A percentile compares a stretch with the other conserved stretches of the same genome.
Conservation (phyloP, 2,113 vertebrate genomes). For the Ciconia boyciana region DNA sequence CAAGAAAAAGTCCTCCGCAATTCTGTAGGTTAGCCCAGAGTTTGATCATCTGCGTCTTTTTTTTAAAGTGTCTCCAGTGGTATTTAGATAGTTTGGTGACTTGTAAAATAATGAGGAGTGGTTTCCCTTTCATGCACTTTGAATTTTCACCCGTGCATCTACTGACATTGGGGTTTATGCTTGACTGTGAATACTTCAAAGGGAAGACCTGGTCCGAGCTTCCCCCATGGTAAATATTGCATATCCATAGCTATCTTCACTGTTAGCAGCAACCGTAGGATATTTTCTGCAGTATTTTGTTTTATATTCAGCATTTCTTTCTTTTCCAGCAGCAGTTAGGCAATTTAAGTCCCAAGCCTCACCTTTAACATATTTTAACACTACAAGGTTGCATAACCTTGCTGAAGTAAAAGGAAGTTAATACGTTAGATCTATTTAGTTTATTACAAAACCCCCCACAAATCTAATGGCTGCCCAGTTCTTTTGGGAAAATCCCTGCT, state of each 20-base stretch:
- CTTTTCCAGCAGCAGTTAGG: background rate
- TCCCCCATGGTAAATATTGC: background rate
- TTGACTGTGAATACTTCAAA: background rate
- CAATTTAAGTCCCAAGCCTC: background rate
- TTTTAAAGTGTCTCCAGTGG: background rate
- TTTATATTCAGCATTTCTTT: background rate
- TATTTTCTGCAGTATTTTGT: background rate
- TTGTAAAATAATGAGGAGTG: background rate
- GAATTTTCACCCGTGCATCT: background rate
- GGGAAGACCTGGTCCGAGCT: background rate
- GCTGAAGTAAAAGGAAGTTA: background rate
- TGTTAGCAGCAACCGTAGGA: background rate
- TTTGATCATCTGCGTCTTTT: background rate
- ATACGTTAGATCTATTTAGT: background rate
- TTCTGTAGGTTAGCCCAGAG: background rate
- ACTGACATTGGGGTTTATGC: background rate
- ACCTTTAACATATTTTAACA: background rate
- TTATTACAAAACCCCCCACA: background rate
- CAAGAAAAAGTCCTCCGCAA: background rate
- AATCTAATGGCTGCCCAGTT: background rate
- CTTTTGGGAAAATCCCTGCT: background rate
- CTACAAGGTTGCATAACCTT: background rate
- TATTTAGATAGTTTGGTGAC: background rate
- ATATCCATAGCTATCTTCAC: background rate
- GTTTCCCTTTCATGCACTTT: background rate